Evolutionary conservation across 2,113 vertebrate genomes (phyloP).

Genomic region (Pelobates fuscus): DNA sequence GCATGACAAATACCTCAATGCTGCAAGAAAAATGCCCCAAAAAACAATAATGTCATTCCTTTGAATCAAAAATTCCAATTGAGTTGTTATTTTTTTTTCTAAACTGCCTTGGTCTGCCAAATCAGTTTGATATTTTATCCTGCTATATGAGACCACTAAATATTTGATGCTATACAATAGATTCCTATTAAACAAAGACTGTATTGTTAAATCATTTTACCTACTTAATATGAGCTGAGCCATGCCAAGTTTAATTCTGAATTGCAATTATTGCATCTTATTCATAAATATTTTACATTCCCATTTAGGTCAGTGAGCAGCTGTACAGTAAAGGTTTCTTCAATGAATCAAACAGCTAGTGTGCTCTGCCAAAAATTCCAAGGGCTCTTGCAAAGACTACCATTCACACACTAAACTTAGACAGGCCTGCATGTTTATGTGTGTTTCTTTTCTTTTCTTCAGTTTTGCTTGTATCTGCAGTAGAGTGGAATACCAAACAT

Average conservation of each 20-base stretch:
- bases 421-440: too few species aligned
- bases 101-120: too few species aligned
- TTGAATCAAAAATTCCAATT: too few species aligned
- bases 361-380: neutral
- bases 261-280: neutral
- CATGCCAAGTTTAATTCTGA: neutral
- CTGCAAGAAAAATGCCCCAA: too few species aligned
- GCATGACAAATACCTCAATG: too few species aligned
- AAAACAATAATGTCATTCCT: too few species aligned
- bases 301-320: neutral
- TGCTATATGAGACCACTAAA: too few species aligned
- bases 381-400: neutral
- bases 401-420: too few species aligned
- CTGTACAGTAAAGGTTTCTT: neutral
- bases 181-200: neutral
- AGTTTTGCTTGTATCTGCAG: too few species aligned
- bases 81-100: too few species aligned
- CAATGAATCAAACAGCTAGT: neutral
- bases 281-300: constrained; percentile 1
- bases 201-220: neutral
- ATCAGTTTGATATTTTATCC: neutral
- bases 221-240: neutral
- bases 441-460: too few species aligned
- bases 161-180: neutral
- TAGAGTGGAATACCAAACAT: neutral